Conservation (phyloP, 2,797 vertebrate species). For the Gymnocypris eckloni region DNA sequence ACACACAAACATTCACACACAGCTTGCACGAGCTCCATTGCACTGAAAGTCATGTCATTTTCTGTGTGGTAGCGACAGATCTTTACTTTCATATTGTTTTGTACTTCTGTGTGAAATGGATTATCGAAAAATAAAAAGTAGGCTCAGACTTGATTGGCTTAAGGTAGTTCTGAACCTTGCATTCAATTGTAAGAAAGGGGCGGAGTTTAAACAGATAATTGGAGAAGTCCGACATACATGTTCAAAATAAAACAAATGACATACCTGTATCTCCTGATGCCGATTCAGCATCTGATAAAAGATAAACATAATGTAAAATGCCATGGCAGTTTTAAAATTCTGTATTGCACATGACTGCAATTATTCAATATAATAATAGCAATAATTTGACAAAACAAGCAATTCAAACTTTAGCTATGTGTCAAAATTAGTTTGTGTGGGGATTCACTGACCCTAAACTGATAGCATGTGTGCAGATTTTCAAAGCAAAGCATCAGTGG, state of each 20-base stretch:
- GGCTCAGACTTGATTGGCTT: not conserved
- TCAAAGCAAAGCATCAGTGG: not conserved
- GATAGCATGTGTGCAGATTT: not conserved
- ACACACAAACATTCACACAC: conserved; percentile 41
- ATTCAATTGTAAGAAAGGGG: not conserved
- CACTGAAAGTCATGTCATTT: not conserved
- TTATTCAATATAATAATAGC: not conserved
- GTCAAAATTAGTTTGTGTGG: not conserved
- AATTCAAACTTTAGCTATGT: not conserved
- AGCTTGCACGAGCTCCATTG: not conserved
- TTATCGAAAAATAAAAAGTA: not conserved
- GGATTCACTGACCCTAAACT: too few relatives aligned
- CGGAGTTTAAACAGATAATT: too few relatives aligned
- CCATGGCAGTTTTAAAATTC: not conserved
- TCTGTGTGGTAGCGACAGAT: not conserved
- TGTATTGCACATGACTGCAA: not conserved
- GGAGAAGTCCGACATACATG: not conserved
- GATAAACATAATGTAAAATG: not conserved
- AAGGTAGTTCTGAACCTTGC: not conserved
- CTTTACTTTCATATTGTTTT: not conserved
- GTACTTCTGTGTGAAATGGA: not conserved
- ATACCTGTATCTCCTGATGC: conserved; percentile 36
- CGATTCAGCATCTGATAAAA: conserved; percentile 11
- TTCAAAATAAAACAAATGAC: not conserved
- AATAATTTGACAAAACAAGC: not conserved